Base-by-base conservation (phyloP, 2,888 invertebrate genomes). In the Philonicus albiceps region DNA sequence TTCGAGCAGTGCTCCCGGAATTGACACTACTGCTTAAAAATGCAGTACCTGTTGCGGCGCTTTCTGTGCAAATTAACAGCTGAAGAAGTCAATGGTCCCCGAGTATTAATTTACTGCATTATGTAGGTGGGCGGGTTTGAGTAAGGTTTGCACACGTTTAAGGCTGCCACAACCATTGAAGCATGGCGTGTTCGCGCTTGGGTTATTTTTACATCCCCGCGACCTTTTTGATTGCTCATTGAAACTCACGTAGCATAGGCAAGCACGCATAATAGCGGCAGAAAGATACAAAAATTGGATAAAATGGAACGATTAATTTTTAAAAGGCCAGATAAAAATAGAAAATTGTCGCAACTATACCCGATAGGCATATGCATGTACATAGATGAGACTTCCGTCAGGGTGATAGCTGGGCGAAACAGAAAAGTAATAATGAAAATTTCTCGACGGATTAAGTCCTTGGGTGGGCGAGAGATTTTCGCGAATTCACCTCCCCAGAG, bases 221-320 rank as follows among this genome's bases (percentile, higher is more conserved):
- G 84, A 84, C 84, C 84, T 40, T 73, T 64, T 84, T 84, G 73
- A 84, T 43, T 84, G 84, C 43, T 84, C 84, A 84, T 72, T 84
- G 73, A 73, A 43, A 84, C 43, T 73, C 30, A 30, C 84, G 84
- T 30, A 37, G 19, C 43, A 27, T 16, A 34, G 83, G 19, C 22
- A 16, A 6, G 19, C 27, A 30, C 73, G 13, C 73, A 84, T 84
- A 84, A 84, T 84, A 27, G 73, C 22, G 19, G 27, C 31, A 84
- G 11, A 83, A 19, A 19, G 40, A 72, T 19, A 84, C 27, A 83
- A 19, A 19, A 13, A 72, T 19, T 22, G n/a, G 73, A 40, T 27
- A 40, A 40, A 73, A 30, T 84, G 40, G 31, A 49, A 13, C 27
- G 73, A 40, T 84, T 27, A 84, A 84, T 84, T 84, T 84, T 73